Conservation (phyloP, 2,113 vertebrate species). For the Callorhinus ursinus region DNA sequence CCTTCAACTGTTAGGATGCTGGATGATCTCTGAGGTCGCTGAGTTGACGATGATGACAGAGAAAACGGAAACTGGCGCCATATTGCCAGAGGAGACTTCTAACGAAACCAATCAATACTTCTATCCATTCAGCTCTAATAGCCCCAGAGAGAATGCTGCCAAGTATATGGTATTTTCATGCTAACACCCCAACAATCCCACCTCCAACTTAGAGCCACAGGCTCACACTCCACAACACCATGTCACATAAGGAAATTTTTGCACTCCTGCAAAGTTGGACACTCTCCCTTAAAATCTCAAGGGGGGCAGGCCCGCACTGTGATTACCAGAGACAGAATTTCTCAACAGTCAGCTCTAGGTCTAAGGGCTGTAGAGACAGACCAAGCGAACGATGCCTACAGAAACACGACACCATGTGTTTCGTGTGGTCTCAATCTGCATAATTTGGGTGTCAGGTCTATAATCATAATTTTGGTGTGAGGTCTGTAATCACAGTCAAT, state of each 20-base stretch:
- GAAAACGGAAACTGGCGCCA: background rate
- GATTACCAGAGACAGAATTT: background rate
- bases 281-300: background rate
- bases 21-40: background rate
- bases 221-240: background rate
- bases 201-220: background rate
- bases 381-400: background rate
- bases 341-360: background rate
- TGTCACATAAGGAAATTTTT: background rate
- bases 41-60: constrained; percentile 1
- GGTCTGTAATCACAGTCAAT: constrained; percentile 56
- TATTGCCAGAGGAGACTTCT: background rate
- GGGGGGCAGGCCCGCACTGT: background rate
- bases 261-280: background rate
- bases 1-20: background rate
- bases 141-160: background rate
- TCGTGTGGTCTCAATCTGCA: background rate
- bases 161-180: background rate
- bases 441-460: background rate
- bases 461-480: constrained; percentile 44
- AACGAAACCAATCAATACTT: background rate
- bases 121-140: background rate
- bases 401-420: constrained; percentile 31
- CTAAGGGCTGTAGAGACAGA: constrained; percentile 39
- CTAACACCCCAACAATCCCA: background rate